phyloP scores from a whole-genome alignment of 2,888 invertebrate species.

The Drosophila kanekoi region DNA sequence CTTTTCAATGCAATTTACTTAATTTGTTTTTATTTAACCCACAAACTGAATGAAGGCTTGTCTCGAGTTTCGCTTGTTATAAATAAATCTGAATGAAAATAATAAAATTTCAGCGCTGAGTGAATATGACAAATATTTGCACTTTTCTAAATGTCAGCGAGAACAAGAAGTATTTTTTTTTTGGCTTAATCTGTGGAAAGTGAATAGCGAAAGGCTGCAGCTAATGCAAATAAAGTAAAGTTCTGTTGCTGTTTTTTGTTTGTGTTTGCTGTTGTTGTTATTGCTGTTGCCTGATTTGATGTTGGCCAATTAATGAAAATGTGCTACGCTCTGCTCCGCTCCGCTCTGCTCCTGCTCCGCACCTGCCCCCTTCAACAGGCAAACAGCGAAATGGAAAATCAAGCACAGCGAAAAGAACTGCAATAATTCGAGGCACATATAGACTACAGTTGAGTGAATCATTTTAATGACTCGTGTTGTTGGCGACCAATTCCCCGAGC shows the following conservation, averaged over 20 bases:
- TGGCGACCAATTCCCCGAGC: constrained; percentile 7
- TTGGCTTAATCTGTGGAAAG: neutral
- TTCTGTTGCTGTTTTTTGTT: constrained; percentile 6
- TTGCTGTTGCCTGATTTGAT: constrained; percentile 20
- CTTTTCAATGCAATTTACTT: neutral
- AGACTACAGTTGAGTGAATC: constrained; percentile 70
- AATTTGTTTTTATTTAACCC: neutral
- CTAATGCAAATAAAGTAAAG: constrained; percentile 26
- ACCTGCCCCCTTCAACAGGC: constrained; percentile 14
- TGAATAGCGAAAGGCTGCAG: neutral
- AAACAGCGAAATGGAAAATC: constrained; percentile 17
- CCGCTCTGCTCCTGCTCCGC: constrained; percentile 1
- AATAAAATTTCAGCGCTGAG: neutral
- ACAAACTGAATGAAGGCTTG: no score
- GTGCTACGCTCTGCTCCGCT: constrained; percentile 15
- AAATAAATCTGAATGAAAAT: neutral
- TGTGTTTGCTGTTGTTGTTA: constrained; percentile 8
- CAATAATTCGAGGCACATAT: constrained; percentile 40
- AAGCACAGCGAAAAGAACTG: constrained; percentile 31
- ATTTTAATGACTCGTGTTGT: constrained; percentile 71
- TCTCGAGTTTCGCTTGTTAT: no score
- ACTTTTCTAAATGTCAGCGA: constrained; percentile 7
- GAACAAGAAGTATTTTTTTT: neutral
- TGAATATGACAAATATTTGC: constrained; percentile 1
- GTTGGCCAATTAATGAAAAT: constrained; percentile 55